phyloP scores from a whole-genome alignment of 2,113 vertebrate genomes.

The Oxygymnocypris stewartii region DNA sequence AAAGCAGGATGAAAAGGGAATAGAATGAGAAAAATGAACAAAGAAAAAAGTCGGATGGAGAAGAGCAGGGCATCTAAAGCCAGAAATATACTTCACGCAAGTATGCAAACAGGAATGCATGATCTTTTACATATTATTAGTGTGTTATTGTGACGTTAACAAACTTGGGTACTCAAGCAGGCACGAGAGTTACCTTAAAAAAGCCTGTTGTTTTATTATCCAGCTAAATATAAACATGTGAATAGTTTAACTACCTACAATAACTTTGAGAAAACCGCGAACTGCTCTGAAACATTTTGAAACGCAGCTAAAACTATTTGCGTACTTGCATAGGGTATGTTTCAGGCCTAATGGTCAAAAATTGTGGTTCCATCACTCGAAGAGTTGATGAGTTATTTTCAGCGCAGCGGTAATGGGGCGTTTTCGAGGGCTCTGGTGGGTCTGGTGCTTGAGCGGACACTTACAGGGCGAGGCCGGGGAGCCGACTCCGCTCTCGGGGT shows the following conservation, averaged over 20 bases:
- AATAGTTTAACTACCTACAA: not conserved
- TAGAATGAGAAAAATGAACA: slow-evolving; percentile 4
- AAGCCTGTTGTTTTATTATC: not conserved
- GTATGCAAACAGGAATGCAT: slow-evolving; percentile 16
- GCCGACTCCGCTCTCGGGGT: slow-evolving; percentile 81
- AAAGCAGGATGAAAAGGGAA: slow-evolving; percentile 31
- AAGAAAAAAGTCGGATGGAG: slow-evolving; percentile 21
- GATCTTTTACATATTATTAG: not conserved
- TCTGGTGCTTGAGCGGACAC: slow-evolving; percentile 65
- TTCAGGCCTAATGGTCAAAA: not conserved
- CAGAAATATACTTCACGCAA: slow-evolving; percentile 32
- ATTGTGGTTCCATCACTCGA: not conserved
- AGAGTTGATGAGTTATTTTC: not conserved
- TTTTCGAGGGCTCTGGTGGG: slow-evolving; percentile 43
- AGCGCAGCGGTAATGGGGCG: slow-evolving; percentile 56
- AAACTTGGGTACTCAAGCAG: not conserved
- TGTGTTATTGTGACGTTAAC: not conserved
- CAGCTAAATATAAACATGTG: not conserved
- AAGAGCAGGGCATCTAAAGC: slow-evolving; percentile 29
- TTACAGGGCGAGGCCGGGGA: slow-evolving; percentile 83
- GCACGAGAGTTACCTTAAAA: not conserved
- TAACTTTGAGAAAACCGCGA: not conserved
- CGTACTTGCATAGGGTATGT: slow-evolving; percentile 22
- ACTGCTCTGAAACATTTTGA: not conserved
- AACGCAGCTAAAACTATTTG: not conserved